Conservation (phyloP, 2,797 vertebrate species). For the Momotus momota region DNA sequence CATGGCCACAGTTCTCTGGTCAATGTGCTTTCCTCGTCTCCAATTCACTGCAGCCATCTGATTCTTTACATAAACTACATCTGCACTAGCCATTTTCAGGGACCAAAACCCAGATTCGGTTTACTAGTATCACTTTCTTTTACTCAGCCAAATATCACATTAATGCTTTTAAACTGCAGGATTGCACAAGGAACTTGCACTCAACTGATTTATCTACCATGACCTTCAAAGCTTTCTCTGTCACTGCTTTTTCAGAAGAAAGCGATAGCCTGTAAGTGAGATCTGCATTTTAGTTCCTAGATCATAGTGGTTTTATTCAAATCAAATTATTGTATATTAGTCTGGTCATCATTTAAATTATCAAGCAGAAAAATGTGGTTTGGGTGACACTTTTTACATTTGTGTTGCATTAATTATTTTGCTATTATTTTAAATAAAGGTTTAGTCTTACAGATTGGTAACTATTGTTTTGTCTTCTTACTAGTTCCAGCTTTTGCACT, state of each 20-base stretch:
- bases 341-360: not conserved
- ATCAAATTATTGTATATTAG: not conserved
- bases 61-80: not conserved
- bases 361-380: not conserved
- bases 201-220: not conserved
- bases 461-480: not conserved
- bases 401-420: not conserved
- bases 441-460: not conserved
- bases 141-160: not conserved
- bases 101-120: not conserved
- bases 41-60: not conserved
- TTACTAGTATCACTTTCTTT: constrained; percentile 22
- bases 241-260: not conserved
- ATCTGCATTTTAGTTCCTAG: not conserved
- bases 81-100: not conserved
- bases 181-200: not conserved
- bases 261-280: not conserved
- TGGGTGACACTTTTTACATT: not conserved
- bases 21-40: not conserved
- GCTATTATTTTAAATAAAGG: not conserved
- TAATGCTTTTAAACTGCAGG: constrained; percentile 23
- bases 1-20: not conserved
- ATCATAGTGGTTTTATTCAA: constrained; percentile 36
- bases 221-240: constrained; percentile 37
- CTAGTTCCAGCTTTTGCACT: not conserved